Evolutionary conservation across 2,113 vertebrate species (phyloP).

Genomic region (Pterocles orientalis): DNA sequence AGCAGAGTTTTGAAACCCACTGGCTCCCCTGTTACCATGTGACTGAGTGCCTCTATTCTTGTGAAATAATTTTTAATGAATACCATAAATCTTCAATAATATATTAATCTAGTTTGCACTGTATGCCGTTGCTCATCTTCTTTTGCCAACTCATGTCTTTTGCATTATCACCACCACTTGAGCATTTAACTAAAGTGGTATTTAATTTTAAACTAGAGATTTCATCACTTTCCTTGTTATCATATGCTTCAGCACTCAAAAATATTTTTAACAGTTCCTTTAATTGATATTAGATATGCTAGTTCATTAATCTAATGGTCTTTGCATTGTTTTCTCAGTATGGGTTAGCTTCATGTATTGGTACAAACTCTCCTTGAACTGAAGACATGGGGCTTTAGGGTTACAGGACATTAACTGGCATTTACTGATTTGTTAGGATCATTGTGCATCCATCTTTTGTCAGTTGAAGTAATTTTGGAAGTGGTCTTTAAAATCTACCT

Average conservation of each 20-base stretch:
- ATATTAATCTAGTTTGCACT: background rate
- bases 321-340: background rate
- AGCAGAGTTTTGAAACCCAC: background rate
- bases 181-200: background rate
- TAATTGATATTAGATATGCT: background rate
- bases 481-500: background rate
- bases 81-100: background rate
- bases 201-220: background rate
- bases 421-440: background rate
- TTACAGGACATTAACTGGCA: background rate
- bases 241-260: background rate
- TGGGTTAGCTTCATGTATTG: background rate
- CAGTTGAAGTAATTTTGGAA: background rate
- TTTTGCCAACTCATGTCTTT: background rate
- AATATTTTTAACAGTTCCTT: background rate
- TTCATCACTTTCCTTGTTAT: background rate
- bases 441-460: background rate
- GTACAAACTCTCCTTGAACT: background rate
- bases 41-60: background rate
- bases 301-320: background rate
- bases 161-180: background rate
- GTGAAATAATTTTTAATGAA: background rate
- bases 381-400: background rate
- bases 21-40: background rate
- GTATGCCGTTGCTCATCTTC: background rate